phyloP scores from a whole-genome alignment of 2,113 vertebrate genomes.

The Vulpes ferrilata region DNA sequence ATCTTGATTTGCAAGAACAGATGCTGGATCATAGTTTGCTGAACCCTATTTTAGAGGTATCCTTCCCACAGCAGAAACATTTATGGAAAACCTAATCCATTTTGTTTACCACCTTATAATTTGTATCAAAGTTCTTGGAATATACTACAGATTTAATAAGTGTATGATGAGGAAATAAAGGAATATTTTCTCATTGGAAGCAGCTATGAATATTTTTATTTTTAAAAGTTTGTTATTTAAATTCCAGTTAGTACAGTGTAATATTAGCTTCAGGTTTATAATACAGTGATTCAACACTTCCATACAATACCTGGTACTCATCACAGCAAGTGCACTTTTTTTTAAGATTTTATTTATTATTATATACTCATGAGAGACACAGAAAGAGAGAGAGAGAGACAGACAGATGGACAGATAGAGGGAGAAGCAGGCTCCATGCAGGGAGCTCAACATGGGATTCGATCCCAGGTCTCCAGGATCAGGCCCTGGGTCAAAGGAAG shows the following conservation, averaged over 20 bases:
- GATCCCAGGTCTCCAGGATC: too few relatives aligned
- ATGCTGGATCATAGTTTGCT: neutral
- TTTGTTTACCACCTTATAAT: neutral
- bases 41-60: neutral
- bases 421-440: too few relatives aligned
- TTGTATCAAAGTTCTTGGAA: neutral
- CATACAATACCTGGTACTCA: neutral
- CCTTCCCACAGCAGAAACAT: neutral
- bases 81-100: neutral
- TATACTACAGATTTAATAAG: neutral
- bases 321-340: neutral
- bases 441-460: too few relatives aligned
- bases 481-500: too few relatives aligned
- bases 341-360: too few relatives aligned
- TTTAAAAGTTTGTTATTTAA: neutral
- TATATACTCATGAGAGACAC: too few relatives aligned
- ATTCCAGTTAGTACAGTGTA: neutral
- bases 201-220: neutral
- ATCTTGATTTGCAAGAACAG: neutral
- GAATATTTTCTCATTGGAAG: neutral
- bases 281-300: neutral
- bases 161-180: neutral
- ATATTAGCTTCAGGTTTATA: neutral
- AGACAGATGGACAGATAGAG: too few relatives aligned
- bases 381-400: too few relatives aligned